Percentiles rank a stretch among this genome's conserved stretches.
These are phyloP conservation scores for Oeneis ivallda DNA, from an alignment of 2,888 invertebrate genomes.

Conservation along the genomic window DNA sequence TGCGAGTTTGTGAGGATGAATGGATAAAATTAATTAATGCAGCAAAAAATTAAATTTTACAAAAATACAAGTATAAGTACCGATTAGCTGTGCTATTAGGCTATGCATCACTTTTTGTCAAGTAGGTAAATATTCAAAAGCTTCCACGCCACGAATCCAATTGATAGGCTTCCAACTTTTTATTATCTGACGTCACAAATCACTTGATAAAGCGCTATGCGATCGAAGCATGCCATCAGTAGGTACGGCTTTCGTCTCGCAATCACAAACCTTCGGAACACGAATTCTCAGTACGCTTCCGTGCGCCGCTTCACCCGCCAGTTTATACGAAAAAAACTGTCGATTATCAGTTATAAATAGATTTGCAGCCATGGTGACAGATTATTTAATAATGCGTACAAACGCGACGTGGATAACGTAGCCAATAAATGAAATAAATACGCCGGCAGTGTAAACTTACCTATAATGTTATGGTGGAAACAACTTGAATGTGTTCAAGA, in stretches of 20 bases:
- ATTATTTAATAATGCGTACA: constrained; percentile 48
- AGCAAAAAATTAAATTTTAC: too few species aligned
- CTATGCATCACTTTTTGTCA: background rate
- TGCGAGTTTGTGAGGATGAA: too few species aligned
- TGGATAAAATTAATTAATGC: too few species aligned
- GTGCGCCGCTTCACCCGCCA: constrained; percentile 63
- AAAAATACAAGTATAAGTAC: background rate
- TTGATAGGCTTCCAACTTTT: constrained; percentile 24
- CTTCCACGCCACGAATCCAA: constrained; percentile 11
- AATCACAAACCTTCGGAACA: constrained; percentile 61
- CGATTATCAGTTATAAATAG: constrained; percentile 48
- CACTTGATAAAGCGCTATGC: constrained; percentile 64
- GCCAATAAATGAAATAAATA: background rate
- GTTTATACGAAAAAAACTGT: constrained; percentile 49
- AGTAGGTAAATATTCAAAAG: constrained; percentile 5
- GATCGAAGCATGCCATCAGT: constrained; percentile 62
- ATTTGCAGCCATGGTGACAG: constrained; percentile 69
- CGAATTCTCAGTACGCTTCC: constrained; percentile 67
- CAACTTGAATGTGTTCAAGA: constrained; percentile 67
- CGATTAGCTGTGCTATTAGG: background rate
- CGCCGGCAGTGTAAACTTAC: constrained; percentile 14
- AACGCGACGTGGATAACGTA: constrained; percentile 42
- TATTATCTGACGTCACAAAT: constrained; percentile 64
- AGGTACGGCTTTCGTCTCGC: constrained; percentile 57
- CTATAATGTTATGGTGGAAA: constrained; percentile 79